phyloP scores from a whole-genome alignment of 2,888 invertebrate genomes.

The Dromius quadrimaculatus region DNA sequence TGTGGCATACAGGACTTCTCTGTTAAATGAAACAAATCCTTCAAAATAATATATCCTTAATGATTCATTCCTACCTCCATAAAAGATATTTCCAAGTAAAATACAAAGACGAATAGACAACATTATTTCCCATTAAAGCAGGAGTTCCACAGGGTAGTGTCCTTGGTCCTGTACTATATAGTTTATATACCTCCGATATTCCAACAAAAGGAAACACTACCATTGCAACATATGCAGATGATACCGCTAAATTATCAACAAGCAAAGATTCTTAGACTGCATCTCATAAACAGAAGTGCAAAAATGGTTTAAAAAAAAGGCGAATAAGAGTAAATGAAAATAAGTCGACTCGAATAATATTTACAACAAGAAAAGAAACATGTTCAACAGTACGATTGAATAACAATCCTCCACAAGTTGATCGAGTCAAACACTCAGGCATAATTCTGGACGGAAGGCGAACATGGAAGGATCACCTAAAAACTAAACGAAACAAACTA shows the following conservation, averaged over 20 bases:
- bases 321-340: neutral
- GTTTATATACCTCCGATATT: too few relatives aligned
- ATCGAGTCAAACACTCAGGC: too few relatives aligned
- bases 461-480: too few relatives aligned
- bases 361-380: neutral
- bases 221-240: neutral
- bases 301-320: too few relatives aligned
- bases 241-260: neutral
- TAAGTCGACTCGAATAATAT: neutral
- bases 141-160: neutral
- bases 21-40: neutral
- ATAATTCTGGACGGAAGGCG: too few relatives aligned
- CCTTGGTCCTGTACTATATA: conserved; percentile 1
- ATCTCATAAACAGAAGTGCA: neutral
- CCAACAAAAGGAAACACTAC: neutral
- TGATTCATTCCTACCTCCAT: neutral
- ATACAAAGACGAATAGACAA: neutral
- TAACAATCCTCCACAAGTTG: too few relatives aligned
- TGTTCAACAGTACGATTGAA: neutral
- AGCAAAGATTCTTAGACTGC: neutral
- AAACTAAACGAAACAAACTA: too few relatives aligned
- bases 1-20: neutral
- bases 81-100: neutral
- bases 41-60: neutral
- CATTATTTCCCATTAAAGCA: neutral